Evolutionary conservation across 1,140 invertebrate genomes (phyloP).

Genomic region (Sesamia nonagrioides): DNA sequence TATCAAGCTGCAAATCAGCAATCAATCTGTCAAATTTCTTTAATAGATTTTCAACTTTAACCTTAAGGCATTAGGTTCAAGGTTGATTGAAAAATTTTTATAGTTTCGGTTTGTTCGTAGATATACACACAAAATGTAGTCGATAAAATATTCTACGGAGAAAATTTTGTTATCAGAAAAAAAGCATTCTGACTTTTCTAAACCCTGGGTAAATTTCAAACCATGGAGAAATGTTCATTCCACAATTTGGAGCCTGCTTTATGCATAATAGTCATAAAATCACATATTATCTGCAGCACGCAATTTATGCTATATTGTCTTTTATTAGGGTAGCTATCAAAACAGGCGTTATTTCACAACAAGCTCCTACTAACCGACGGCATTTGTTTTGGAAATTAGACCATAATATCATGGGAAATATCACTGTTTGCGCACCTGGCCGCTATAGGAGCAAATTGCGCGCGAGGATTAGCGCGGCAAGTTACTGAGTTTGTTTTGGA

Average conservation of each 20-base stretch:
- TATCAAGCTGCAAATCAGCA: too few species aligned
- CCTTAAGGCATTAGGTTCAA: too few species aligned
- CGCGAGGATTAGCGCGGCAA: slow-evolving; percentile 31
- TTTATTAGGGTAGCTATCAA: slow-evolving; percentile 26
- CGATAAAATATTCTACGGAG: too few species aligned
- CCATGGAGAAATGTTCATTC: too few species aligned
- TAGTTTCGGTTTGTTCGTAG: too few species aligned
- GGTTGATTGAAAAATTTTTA: too few species aligned
- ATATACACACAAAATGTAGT: too few species aligned
- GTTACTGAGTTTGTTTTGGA: slow-evolving; percentile 3
- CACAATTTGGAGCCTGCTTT: neutral
- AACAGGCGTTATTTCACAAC: slow-evolving; percentile 25
- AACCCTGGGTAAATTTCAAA: too few species aligned
- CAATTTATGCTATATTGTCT: slow-evolving; percentile 17
- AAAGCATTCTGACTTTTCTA: too few species aligned
- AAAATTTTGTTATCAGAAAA: too few species aligned
- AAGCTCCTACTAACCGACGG: slow-evolving; percentile 11
- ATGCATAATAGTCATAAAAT: neutral
- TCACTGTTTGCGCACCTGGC: slow-evolving; percentile 31
- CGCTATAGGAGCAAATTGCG: slow-evolving; percentile 19
- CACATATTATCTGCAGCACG: neutral
- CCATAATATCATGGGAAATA: slow-evolving; percentile 40
- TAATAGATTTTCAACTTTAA: too few species aligned
- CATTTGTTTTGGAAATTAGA: slow-evolving; percentile 37
- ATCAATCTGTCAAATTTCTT: too few species aligned